Base-by-base conservation (phyloP, 2,113 vertebrate species). In the Scalopus aquaticus region DNA sequence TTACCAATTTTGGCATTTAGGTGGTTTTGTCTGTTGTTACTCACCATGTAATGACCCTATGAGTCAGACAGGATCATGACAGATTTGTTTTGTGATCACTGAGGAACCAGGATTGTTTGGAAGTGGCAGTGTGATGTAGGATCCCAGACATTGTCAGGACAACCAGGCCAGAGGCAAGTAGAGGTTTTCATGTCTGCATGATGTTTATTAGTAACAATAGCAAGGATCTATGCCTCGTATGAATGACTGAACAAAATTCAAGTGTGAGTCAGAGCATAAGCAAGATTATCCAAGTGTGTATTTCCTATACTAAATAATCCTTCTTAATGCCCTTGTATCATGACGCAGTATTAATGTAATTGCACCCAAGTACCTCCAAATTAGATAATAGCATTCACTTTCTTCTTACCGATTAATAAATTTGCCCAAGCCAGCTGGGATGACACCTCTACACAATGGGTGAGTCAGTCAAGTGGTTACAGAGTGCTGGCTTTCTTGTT, bases 51-150 rank as follows among this genome's bases (percentile, higher is more conserved):
- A 62, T 58, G 60, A 26, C 13, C 51, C 42, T 46, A 1, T 88
- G 78, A 96, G 46, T 84, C 91, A 93, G 37, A 74, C 10, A 64
- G 51, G n/a, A 16, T 67, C 73, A 62, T 73, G 51, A 70, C 44
- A 91, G 83, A 94, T 92, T 39, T 39, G 11, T 46, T 56, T 56
- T 24, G 19, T 54, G 42, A 3, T 90, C 46, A 51, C 78, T 16
- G 51, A 64, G 67, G 72, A 88, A 60, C 30, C 28, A 42, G 37
- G 39, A 42, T 9, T 76, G 28, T 35, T 84, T 77, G 76, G 60
- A 81, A 84, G 62, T 70, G n/a, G 69, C 51, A 77, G 4, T 22
- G 4, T 39, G 69, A 35, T 65, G 15, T 28, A 44, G 9, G 46
- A 85, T 86, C 62, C 49, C 79, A 95, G 74, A 32, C 22, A 58